These are phyloP conservation scores for Bambusicola thoracicus DNA, from an alignment of 2,113 vertebrate species.

Conservation along the genomic window DNA sequence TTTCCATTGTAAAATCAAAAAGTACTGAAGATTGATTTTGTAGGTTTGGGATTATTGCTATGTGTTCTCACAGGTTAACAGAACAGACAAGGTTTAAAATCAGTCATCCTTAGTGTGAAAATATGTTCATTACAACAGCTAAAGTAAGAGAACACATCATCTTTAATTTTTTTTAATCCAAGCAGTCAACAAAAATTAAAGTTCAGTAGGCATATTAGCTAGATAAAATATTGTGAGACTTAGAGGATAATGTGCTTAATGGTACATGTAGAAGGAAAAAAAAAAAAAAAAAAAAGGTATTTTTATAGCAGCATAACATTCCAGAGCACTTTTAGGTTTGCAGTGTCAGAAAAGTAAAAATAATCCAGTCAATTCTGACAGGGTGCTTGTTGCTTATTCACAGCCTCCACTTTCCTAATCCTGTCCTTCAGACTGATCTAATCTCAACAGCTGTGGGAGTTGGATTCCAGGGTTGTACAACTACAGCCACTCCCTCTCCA, in stretches of 20 bases:
- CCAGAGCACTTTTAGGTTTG: background rate
- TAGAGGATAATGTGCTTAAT: background rate
- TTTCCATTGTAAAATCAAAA: constrained; percentile 1
- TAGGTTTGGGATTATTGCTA: background rate
- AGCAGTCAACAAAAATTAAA: constrained; percentile 2
- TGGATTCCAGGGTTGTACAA: background rate
- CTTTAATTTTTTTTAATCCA: background rate
- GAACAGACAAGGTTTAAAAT: background rate
- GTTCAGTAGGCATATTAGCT: background rate
- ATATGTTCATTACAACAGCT: background rate
- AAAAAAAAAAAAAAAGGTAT: background rate
- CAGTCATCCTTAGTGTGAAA: background rate
- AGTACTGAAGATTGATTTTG: background rate
- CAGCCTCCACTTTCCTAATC: background rate
- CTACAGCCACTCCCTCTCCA: background rate
- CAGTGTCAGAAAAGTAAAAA: background rate
- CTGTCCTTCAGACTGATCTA: background rate
- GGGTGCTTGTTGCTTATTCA: background rate
- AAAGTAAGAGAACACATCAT: background rate
- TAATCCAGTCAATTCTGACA: background rate
- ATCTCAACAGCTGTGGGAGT: background rate
- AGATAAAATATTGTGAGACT: background rate
- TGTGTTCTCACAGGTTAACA: background rate
- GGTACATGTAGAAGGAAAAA: background rate
- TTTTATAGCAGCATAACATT: background rate